phyloP scores from a whole-genome alignment of 1,140 invertebrate species.

The Zaprionus davidi region DNA sequence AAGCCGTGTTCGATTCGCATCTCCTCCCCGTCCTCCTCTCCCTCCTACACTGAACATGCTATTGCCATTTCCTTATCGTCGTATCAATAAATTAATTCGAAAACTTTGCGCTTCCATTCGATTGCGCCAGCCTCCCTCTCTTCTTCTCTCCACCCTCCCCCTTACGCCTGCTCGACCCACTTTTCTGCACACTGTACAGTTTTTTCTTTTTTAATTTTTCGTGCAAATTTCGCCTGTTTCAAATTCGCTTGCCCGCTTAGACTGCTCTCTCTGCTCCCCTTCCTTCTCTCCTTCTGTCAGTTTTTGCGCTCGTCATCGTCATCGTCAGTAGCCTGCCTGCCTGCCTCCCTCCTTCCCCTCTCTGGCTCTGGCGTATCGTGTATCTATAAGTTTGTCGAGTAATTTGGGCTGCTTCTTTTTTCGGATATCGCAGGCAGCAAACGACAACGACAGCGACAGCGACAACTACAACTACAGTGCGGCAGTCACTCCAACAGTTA shows the following conservation, averaged over 20 bases:
- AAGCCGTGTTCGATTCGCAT: neutral
- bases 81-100: slow-evolving; percentile 83
- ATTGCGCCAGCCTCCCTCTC: slow-evolving; percentile 33
- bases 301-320: slow-evolving; percentile 44
- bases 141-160: neutral
- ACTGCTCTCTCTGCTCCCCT: neutral
- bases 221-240: slow-evolving; percentile 69
- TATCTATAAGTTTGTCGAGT: slow-evolving; percentile 74
- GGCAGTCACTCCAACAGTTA: slow-evolving; percentile 67
- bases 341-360: neutral
- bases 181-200: slow-evolving; percentile 4
- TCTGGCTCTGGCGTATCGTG: slow-evolving; percentile 53
- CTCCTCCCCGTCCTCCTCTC: neutral
- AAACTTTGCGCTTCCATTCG: slow-evolving; percentile 76
- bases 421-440: slow-evolving; percentile 28
- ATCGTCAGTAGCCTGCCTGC: slow-evolving; percentile 23
- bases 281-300: slow-evolving; percentile 2
- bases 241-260: slow-evolving; percentile 40
- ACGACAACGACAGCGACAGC: slow-evolving; percentile 46
- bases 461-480: slow-evolving; percentile 68
- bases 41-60: neutral
- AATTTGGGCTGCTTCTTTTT: slow-evolving; percentile 54
- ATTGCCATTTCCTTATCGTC: slow-evolving; percentile 59
- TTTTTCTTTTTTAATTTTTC: slow-evolving; percentile 65
- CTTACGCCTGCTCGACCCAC: neutral